Evolutionary conservation across 2,888 invertebrate genomes (phyloP).

Genomic region (Drosophila picticornis): DNA sequence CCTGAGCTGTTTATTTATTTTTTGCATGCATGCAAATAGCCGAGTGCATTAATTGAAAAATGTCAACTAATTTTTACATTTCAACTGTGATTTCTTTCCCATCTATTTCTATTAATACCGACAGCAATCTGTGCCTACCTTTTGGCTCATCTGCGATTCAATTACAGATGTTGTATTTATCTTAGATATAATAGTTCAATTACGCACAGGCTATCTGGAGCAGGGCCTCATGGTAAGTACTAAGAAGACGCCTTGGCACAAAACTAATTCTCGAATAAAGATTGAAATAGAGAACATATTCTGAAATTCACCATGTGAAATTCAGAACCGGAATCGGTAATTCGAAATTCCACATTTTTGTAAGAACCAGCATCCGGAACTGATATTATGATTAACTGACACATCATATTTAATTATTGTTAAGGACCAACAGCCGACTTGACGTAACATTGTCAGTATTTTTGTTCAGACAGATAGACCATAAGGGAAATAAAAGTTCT

Average conservation of each 20-base stretch:
- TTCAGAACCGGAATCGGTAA: neutral
- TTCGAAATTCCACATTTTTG: neutral
- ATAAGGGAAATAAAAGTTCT: neutral
- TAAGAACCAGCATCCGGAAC: neutral
- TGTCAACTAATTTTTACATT: constrained; percentile 35
- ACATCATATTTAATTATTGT: neutral
- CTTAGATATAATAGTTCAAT: constrained; percentile 95
- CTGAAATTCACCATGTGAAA: neutral
- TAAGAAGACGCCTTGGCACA: neutral
- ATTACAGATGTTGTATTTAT: constrained; percentile 95
- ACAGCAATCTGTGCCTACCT: constrained; percentile 89
- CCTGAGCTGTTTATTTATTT: constrained; percentile 36
- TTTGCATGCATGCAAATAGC: constrained; percentile 8
- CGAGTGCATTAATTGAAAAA: constrained; percentile 37
- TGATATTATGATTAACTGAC: neutral
- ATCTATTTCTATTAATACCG: neutral
- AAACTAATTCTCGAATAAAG: neutral
- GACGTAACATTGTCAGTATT: neutral
- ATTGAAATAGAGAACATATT: neutral
- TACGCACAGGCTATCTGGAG: constrained; percentile 97
- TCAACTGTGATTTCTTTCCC: neutral
- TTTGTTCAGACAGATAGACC: too few species aligned
- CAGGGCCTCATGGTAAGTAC: constrained; percentile 93
- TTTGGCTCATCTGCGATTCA: constrained; percentile 94
- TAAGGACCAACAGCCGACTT: neutral